Conservation (phyloP, 2,888 invertebrate genomes). For the Sarcophaga caerulescens region DNA sequence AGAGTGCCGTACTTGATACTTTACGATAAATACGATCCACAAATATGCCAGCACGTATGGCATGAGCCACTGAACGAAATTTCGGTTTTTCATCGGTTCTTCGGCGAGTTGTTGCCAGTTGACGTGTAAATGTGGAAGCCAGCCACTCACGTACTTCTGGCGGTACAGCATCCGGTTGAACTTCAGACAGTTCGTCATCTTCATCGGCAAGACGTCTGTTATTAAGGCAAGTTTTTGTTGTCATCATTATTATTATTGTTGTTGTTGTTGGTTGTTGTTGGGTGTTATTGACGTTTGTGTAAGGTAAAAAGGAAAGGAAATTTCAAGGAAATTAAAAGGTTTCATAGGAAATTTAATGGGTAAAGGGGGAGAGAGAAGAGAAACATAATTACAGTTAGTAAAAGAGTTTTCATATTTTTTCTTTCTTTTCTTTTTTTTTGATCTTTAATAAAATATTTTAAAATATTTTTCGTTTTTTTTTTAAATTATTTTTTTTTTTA, state of each 20-base stretch:
- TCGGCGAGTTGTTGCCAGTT: slow-evolving; percentile 89
- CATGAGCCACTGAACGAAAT: slow-evolving; percentile 97
- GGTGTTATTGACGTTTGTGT: not conserved
- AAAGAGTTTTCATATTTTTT: slow-evolving; percentile 23
- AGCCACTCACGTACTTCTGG: slow-evolving; percentile 98
- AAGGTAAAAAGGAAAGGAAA: slow-evolving; percentile 38
- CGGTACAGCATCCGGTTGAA: slow-evolving; percentile 97
- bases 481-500: not conserved
- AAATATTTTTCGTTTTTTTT: not conserved
- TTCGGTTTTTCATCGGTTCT: slow-evolving; percentile 91
- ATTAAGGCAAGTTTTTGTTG: not conserved
- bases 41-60: slow-evolving; percentile 97
- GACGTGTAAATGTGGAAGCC: slow-evolving; percentile 96
- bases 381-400: slow-evolving; percentile 57
- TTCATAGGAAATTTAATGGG: slow-evolving; percentile 60
- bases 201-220: slow-evolving; percentile 91
- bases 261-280: slow-evolving; percentile 19
- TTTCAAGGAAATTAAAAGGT: slow-evolving; percentile 61
- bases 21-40: slow-evolving; percentile 96
- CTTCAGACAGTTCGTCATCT: slow-evolving; percentile 97
- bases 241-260: slow-evolving; percentile 1
- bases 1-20: slow-evolving; percentile 88
- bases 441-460: not conserved
- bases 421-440: not conserved
- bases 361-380: slow-evolving; percentile 51